These are phyloP conservation scores for Oreamnos americanus DNA, from an alignment of 2,113 vertebrate genomes.

Conservation along the genomic window DNA sequence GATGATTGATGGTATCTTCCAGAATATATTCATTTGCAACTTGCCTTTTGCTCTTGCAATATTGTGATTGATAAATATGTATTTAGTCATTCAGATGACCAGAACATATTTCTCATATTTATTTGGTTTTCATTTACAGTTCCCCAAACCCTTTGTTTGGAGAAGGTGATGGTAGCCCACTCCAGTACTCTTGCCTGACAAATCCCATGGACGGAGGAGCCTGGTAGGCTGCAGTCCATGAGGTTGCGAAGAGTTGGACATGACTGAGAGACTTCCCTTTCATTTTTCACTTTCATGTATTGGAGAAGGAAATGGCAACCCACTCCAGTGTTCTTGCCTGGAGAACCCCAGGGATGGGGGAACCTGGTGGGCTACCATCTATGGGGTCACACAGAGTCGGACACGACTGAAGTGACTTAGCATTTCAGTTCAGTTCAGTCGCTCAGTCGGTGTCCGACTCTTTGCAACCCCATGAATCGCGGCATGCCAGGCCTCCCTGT, in stretches of 20 bases:
- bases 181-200: no score
- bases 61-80: neutral
- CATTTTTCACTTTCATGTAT: no score
- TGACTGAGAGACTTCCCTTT: no score
- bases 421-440: neutral
- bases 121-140: neutral
- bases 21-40: neutral
- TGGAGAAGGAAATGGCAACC: no score
- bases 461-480: no score
- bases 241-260: no score
- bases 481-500: no score
- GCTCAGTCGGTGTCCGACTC: rapidly evolving
- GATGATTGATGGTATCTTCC: neutral
- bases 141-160: neutral
- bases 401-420: neutral
- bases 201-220: no score
- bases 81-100: neutral
- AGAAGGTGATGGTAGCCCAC: no score
- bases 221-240: no score
- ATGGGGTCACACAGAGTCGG: neutral
- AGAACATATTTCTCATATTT: neutral
- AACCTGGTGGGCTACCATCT: neutral
- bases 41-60: neutral
- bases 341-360: no score
- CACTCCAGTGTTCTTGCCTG: no score